A percentile compares a stretch with the other conserved stretches of the same genome.
phyloP scores from a whole-genome alignment of 37 sponge, comb jelly and placozoan species.

The Halisarca cf. caerulea region DNA sequence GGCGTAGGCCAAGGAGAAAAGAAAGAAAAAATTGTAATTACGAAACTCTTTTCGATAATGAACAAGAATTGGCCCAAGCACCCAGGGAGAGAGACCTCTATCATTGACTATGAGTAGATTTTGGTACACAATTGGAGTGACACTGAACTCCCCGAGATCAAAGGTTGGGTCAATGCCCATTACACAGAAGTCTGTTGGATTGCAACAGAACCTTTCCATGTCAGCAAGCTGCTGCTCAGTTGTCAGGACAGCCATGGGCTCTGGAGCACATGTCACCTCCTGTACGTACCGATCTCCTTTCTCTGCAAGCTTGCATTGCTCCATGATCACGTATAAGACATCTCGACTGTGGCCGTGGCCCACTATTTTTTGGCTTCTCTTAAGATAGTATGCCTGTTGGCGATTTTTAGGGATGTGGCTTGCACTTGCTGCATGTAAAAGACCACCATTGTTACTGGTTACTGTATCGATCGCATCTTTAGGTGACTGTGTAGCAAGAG shows the following conservation, averaged over 20 bases:
- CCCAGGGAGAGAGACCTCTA: background rate
- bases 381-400: slow-evolving; percentile 21
- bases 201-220: slow-evolving; percentile 3
- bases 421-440: background rate
- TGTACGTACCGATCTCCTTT: background rate
- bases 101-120: background rate
- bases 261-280: slow-evolving; percentile 4
- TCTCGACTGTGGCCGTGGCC: background rate
- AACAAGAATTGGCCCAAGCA: slow-evolving; percentile 6
- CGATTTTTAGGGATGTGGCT: background rate
- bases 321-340: background rate
- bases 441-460: slow-evolving; percentile 4
- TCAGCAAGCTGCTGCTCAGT: background rate
- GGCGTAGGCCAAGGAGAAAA: background rate
- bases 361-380: background rate
- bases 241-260: background rate
- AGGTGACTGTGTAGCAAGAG: background rate
- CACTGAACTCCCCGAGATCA: too few species aligned
- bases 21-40: slow-evolving; percentile 31
- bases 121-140: too few species aligned
- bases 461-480: slow-evolving; percentile 15
- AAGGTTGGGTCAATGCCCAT: slow-evolving; percentile 39
- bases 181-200: background rate
- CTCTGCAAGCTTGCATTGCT: background rate
- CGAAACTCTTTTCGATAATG: slow-evolving; percentile 20